Evolutionary conservation across 2,113 vertebrate species (phyloP).

Genomic region (Sorex fumeus): DNA sequence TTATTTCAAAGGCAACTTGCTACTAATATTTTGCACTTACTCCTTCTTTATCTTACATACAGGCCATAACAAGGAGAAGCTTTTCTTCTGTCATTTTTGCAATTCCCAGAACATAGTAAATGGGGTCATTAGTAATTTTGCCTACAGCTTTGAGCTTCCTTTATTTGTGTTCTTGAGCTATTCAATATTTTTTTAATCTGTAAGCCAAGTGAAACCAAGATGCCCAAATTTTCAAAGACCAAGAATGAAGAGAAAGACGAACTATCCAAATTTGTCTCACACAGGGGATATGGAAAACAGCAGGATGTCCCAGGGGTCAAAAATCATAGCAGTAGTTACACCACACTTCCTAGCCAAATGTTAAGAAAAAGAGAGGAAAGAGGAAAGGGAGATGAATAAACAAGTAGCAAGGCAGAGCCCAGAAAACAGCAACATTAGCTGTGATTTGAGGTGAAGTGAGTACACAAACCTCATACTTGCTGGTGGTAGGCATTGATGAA

Average conservation of each 20-base stretch:
- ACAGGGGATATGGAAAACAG: not conserved
- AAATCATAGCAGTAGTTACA: not conserved
- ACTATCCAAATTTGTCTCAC: not conserved
- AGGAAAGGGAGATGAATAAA: not conserved
- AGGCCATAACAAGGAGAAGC: not conserved
- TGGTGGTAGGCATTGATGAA: not conserved
- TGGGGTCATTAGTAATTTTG: not conserved
- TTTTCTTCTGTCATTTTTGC: not conserved
- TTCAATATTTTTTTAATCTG: not conserved
- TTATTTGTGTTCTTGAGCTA: constrained; percentile 32
- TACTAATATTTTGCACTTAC: constrained; percentile 24
- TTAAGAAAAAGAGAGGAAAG: not conserved
- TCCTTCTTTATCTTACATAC: not conserved
- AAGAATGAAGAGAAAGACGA: not conserved
- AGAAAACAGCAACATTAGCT: not conserved
- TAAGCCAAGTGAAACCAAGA: not conserved
- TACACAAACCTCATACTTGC: not conserved
- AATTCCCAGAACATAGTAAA: not conserved
- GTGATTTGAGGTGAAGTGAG: not conserved
- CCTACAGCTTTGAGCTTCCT: not conserved
- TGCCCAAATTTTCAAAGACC: not conserved
- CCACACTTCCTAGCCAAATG: not conserved
- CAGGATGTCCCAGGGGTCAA: not conserved
- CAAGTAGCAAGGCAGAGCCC: not conserved
- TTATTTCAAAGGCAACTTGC: constrained; percentile 3